Conservation (phyloP, 2,888 invertebrate species). For the Azorinus chamasolen region DNA sequence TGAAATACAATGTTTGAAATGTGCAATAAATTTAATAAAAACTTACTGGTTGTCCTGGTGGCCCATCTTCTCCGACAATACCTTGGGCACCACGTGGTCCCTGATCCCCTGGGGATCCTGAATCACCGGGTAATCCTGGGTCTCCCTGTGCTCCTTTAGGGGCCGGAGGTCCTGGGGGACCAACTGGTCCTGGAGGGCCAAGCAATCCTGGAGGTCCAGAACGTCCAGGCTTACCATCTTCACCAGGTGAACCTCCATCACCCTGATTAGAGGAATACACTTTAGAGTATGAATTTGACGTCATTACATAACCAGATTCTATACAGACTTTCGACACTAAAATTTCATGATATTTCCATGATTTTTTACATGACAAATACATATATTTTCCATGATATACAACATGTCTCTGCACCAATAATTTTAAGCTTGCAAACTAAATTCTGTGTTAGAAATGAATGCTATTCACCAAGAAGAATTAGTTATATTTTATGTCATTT, state of each 20-base stretch:
- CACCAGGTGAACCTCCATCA: constrained; percentile 87
- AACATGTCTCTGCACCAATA: too few species aligned
- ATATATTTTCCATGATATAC: too few species aligned
- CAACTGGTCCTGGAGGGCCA: constrained; percentile 68
- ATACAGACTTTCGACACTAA: too few species aligned
- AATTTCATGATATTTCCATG: too few species aligned
- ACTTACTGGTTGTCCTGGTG: constrained; percentile 86
- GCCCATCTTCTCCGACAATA: constrained; percentile 84
- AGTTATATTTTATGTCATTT: too few species aligned
- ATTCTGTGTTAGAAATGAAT: too few species aligned
- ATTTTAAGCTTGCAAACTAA: too few species aligned
- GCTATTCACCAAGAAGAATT: too few species aligned
- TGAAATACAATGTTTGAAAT: too few species aligned
- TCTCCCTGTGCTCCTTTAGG: constrained; percentile 72
- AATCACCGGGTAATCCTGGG: constrained; percentile 71
- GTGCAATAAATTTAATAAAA: neutral
- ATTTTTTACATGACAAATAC: too few species aligned
- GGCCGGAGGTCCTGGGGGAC: constrained; percentile 74
- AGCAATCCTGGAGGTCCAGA: constrained; percentile 78
- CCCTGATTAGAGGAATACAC: constrained; percentile 88
- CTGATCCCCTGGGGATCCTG: constrained; percentile 70
- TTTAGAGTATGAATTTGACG: too few species aligned
- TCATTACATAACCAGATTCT: too few species aligned
- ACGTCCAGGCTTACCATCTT: constrained; percentile 80
- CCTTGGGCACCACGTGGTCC: constrained; percentile 76